Evolutionary conservation across 2,888 invertebrate species (phyloP), one percentile per base, ranked within the genome.

Genomic region (Polyommatus icarus): DNA sequence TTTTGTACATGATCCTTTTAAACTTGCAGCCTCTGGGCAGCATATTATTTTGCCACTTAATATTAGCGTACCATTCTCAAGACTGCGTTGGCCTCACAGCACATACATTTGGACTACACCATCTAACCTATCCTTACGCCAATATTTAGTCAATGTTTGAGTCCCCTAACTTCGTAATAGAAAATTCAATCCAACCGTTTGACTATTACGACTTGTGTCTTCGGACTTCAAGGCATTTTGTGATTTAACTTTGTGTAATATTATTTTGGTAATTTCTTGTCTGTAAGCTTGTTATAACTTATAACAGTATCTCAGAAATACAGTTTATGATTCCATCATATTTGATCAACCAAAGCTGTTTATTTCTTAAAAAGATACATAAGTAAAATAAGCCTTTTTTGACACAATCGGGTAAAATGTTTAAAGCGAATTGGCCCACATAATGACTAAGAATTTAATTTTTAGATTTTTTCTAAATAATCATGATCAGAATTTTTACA

Each of bases 131-230:
- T 67, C 67, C 67, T 29, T 67, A 29, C 67, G 29, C 10, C 29
- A 67, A 24, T 61, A 24, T 12, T 1, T 67, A 67, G 67, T 29
- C 29, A 67, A 29, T 67, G 67, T 67, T 67, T 29, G 67, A 67
- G 67, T 67, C 12, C 71, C n/a, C 71, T 40, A 71, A 40, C 75
- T 40, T 46, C 24, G 24, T 73, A 73, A 73, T 73, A 50, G 73
- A 73, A 73, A 73, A 75, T 75, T 75, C 54, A 46, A 75, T 75
- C 50, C 50, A 15, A 54, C 46, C 29, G 54, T 75, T 50, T 50
- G 46, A 15, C 29, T 75, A 29, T 54, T n/a, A 29, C 75, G 15
- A 75, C 29, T 75, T 50, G 50, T 71, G 32, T 71, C 40, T 32
- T 67, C 12, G 67, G 29, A 67, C 67, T 67, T 15, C 15, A 5